These are phyloP conservation scores for Psittacula derbiana DNA, from an alignment of 2,797 vertebrate genomes.

Conservation along the genomic window DNA sequence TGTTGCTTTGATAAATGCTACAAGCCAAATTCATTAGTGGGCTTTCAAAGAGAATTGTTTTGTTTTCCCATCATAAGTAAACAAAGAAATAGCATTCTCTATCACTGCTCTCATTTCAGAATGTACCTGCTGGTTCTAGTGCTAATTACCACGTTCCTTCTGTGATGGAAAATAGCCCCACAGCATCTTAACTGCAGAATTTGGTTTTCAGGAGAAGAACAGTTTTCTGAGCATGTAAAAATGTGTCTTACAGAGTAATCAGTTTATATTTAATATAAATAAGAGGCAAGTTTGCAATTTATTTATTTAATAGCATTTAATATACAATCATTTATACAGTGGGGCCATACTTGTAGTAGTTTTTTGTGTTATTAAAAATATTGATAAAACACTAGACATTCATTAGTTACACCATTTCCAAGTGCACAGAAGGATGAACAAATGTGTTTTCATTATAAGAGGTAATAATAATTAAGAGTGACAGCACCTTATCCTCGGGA, in stretches of 20 bases:
- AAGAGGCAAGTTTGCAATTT: neutral
- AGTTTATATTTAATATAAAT: constrained; percentile 27
- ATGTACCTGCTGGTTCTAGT: constrained; percentile 6
- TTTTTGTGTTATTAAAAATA: constrained; percentile 43
- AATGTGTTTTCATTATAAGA: constrained; percentile 65
- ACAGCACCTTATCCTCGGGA: constrained; percentile 61
- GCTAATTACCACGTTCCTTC: neutral
- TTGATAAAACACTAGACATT: constrained; percentile 34
- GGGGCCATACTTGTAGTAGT: neutral
- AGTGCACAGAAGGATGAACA: constrained; percentile 42
- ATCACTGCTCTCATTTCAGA: neutral
- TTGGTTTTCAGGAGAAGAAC: neutral
- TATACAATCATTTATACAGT: constrained; percentile 5
- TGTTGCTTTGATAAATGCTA: neutral
- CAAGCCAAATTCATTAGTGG: neutral
- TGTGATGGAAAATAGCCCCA: constrained; percentile 23
- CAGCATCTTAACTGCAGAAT: constrained; percentile 5
- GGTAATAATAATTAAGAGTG: constrained; percentile 67
- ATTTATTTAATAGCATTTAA: constrained; percentile 29
- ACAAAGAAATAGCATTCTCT: neutral
- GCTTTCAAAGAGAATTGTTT: neutral
- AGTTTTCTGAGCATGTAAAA: neutral
- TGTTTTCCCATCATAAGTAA: neutral
- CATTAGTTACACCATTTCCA: constrained; percentile 51
- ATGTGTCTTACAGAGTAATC: neutral